A percentile compares a stretch with the other conserved stretches of the same genome.
phyloP scores from a whole-genome alignment of 2,797 vertebrate genomes.

The Myripristis jacobus region DNA sequence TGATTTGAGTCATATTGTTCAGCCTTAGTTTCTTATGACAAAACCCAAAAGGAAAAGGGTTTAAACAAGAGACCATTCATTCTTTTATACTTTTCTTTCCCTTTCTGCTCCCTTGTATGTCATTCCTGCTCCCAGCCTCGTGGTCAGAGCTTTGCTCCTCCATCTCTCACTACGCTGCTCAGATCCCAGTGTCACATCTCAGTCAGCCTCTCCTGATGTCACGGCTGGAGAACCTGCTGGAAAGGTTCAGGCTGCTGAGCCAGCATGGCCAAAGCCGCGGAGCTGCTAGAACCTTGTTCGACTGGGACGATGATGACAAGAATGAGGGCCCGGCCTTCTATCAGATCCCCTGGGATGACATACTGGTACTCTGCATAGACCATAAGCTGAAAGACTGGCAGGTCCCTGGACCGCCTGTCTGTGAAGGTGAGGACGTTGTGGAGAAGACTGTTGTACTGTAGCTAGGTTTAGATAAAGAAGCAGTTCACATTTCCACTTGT shows the following conservation, averaged over 20 bases:
- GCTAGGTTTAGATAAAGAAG: background rate
- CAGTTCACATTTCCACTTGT: background rate
- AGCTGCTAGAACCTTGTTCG: constrained; percentile 47
- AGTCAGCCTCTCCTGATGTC: constrained; percentile 90
- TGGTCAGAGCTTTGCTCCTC: constrained; percentile 87
- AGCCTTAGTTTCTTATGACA: background rate
- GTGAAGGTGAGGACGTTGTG: constrained; percentile 79
- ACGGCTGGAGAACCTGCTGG: constrained; percentile 89
- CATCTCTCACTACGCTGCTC: constrained; percentile 86
- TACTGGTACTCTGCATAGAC: constrained; percentile 90
- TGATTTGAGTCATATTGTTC: no score
- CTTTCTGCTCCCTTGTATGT: background rate
- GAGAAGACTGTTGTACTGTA: background rate
- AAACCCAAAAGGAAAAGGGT: no score
- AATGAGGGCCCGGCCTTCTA: constrained; percentile 70
- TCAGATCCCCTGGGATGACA: constrained; percentile 90
- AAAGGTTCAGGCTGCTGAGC: constrained; percentile 75
- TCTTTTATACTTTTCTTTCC: background rate
- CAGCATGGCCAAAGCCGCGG: background rate
- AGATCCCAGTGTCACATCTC: constrained; percentile 83
- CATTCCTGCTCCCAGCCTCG: constrained; percentile 78
- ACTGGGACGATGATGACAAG: constrained; percentile 37
- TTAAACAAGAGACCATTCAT: background rate
- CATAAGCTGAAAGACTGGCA: constrained; percentile 94
- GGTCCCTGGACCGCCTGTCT: constrained; percentile 75